Evolutionary conservation across 2,113 vertebrate species (phyloP).

Genomic region (Puma concolor): DNA sequence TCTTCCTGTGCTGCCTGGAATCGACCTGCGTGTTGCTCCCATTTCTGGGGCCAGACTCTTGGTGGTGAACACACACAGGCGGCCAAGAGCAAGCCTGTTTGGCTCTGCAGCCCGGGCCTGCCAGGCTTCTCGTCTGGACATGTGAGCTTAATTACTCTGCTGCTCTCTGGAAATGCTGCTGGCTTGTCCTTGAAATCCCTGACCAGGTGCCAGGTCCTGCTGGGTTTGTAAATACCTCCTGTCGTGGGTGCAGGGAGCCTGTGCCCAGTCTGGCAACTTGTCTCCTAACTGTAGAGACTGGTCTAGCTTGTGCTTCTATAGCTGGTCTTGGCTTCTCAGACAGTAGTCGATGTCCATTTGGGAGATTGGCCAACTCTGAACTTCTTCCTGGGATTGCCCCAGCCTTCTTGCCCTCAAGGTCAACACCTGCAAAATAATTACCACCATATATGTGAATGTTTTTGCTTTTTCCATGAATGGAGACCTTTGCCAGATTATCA

Average conservation of each 20-base stretch:
- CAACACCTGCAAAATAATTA: conserved; percentile 3
- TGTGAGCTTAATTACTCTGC: background rate
- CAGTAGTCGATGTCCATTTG: background rate
- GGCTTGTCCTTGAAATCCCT: conserved; percentile 72
- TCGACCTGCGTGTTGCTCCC: background rate
- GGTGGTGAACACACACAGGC: background rate
- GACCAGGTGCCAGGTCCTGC: conserved; percentile 55
- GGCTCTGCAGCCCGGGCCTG: background rate
- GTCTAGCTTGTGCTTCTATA: background rate
- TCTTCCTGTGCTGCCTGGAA: background rate
- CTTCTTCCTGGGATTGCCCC: background rate
- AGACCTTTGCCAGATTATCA: background rate
- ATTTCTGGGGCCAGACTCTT: background rate
- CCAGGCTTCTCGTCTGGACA: conserved; percentile 31
- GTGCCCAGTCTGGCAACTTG: background rate
- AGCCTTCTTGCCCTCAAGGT: conserved; percentile 13
- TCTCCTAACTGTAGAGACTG: background rate
- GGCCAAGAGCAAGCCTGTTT: background rate
- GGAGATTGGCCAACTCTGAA: background rate
- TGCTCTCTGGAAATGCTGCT: conserved; percentile 37
- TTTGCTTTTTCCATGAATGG: background rate
- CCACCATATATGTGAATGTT: background rate
- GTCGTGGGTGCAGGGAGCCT: background rate
- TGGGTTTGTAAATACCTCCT: conserved; percentile 60
- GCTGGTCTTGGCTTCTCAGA: background rate